Evolutionary conservation across 2,797 vertebrate species (phyloP).

Genomic region (Labeo calbasu): DNA sequence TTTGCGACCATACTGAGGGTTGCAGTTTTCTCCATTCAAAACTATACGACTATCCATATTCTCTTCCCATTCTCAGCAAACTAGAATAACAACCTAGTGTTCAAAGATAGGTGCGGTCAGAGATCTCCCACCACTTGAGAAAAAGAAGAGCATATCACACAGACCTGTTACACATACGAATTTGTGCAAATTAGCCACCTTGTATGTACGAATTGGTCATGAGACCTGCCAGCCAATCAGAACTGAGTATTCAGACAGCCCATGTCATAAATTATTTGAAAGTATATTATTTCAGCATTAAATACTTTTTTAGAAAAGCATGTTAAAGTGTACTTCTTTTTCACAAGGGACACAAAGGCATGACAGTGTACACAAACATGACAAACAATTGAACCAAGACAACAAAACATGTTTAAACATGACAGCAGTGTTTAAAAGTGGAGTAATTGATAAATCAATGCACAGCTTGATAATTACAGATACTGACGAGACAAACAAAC

Average conservation of each 20-base stretch:
- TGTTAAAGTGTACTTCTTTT: background rate
- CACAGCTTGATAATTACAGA: slow-evolving; percentile 34
- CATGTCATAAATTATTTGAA: background rate
- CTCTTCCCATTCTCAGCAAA: background rate
- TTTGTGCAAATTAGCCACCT: too few relatives aligned
- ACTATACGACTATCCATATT: too few relatives aligned
- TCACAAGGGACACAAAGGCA: background rate
- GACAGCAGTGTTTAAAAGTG: background rate
- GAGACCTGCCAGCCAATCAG: background rate
- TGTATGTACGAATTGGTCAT: too few relatives aligned
- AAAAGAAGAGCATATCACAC: too few relatives aligned
- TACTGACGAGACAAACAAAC: background rate
- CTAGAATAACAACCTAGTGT: background rate
- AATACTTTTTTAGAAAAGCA: background rate
- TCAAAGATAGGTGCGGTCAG: background rate
- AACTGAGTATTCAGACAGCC: background rate
- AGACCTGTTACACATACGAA: too few relatives aligned
- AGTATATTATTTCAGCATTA: background rate
- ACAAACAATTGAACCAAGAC: background rate
- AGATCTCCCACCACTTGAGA: too few relatives aligned
- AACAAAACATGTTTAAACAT: background rate
- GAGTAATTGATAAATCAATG: slow-evolving; percentile 29
- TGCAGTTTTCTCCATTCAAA: too few relatives aligned
- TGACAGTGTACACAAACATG: background rate
- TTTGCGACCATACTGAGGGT: too few relatives aligned